phyloP scores from a whole-genome alignment of 2,113 vertebrate genomes.

The Hucho hucho region DNA sequence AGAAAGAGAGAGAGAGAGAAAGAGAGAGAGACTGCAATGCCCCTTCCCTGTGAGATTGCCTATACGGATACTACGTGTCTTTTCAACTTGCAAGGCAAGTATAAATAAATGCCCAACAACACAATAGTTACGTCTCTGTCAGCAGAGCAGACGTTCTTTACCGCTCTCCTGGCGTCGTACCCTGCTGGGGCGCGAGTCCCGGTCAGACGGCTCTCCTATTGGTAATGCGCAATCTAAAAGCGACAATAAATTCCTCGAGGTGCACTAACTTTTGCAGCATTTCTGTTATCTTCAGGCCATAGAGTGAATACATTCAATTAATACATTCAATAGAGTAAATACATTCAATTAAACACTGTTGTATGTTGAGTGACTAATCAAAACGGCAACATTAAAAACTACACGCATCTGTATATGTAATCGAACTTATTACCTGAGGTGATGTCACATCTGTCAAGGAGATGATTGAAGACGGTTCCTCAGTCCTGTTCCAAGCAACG shows the following conservation, averaged over 20 bases:
- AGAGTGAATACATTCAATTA: slow-evolving; percentile 7
- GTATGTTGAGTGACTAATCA: neutral
- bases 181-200: slow-evolving; percentile 88
- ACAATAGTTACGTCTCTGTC: slow-evolving; percentile 58
- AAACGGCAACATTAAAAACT: neutral
- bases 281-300: slow-evolving; percentile 46
- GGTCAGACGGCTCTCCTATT: slow-evolving; percentile 72
- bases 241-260: slow-evolving; percentile 92
- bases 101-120: neutral
- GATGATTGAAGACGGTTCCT: neutral
- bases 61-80: too few species aligned
- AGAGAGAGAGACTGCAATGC: slow-evolving; percentile 33
- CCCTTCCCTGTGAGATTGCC: neutral
- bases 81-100: neutral
- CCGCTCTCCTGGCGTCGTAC: slow-evolving; percentile 93
- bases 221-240: slow-evolving; percentile 77
- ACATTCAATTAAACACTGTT: neutral
- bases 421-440: neutral
- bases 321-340: too few species aligned
- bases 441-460: slow-evolving; percentile 3
- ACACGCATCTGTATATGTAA: neutral
- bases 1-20: too few species aligned
- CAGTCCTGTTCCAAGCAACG: slow-evolving; percentile 7
- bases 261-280: slow-evolving; percentile 65
- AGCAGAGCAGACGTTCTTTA: slow-evolving; percentile 84